phyloP scores from a whole-genome alignment of 1,140 invertebrate species.

The Drosophila athabasca region DNA sequence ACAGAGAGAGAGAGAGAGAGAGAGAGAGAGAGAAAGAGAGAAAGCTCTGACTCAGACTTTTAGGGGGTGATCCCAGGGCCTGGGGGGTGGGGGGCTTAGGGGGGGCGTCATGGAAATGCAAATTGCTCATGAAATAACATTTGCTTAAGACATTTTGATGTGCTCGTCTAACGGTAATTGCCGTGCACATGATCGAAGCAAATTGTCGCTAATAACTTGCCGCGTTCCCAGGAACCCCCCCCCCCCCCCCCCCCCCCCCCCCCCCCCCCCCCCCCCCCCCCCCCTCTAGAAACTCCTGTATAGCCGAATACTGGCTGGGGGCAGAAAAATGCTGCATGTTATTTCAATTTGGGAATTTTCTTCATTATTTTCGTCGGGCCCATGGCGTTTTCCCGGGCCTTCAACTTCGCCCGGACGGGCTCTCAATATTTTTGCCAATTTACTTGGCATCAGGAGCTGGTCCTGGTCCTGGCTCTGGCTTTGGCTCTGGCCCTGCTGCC shows the following conservation, averaged over 20 bases:
- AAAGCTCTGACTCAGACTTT: background rate
- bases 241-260: too few species aligned
- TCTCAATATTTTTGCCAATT: slow-evolving; percentile 77
- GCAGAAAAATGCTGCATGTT: slow-evolving; percentile 58
- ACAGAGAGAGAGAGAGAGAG: background rate
- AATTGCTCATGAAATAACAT: slow-evolving; percentile 71
- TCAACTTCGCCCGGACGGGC: slow-evolving; percentile 5
- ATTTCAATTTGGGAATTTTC: slow-evolving; percentile 79
- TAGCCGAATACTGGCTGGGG: too few species aligned
- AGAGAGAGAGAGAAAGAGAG: background rate
- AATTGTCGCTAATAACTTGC: slow-evolving; percentile 80
- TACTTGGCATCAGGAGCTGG: slow-evolving; percentile 42
- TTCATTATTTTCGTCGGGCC: slow-evolving; percentile 65
- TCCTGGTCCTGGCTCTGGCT: too few species aligned
- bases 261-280: too few species aligned
- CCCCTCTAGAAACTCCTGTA: too few species aligned
- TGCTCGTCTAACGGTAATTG: slow-evolving; percentile 76
- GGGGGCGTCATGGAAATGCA: slow-evolving; percentile 25
- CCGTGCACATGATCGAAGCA: slow-evolving; percentile 70
- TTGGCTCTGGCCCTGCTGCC: background rate
- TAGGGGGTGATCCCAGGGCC: too few species aligned
- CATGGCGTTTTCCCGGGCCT: slow-evolving; percentile 37
- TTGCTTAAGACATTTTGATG: slow-evolving; percentile 68
- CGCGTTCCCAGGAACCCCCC: slow-evolving; percentile 6
- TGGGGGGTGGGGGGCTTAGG: background rate